phyloP scores from a whole-genome alignment of 2,113 vertebrate species.

The Ellobius talpinus region DNA sequence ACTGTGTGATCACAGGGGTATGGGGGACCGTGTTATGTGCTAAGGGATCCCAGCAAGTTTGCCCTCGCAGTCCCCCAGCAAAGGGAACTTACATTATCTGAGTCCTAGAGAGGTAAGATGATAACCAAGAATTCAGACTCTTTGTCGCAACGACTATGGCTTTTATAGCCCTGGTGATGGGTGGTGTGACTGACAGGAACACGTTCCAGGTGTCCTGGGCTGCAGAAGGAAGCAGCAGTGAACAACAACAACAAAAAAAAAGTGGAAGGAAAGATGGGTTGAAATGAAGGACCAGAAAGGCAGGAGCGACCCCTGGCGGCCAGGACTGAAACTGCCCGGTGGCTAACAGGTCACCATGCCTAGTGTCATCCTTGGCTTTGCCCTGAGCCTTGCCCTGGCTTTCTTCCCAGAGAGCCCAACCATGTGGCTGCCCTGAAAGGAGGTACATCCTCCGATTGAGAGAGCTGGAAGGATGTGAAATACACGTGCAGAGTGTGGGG shows the following conservation, averaged over 20 bases:
- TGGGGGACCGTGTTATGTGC: fast-evolving
- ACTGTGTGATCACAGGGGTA: fast-evolving
- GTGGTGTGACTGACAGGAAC: neutral
- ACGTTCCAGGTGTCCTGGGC: neutral
- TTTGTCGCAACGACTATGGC: fast-evolving
- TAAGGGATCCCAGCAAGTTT: fast-evolving
- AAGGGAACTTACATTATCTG: fast-evolving
- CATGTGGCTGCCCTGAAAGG: neutral
- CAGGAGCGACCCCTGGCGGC: conserved; percentile 60
- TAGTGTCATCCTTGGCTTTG: no score
- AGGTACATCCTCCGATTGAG: neutral
- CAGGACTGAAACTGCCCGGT: neutral
- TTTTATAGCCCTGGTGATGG: neutral
- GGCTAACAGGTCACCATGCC: neutral
- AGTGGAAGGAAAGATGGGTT: neutral
- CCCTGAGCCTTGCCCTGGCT: neutral
- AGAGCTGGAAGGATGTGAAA: neutral
- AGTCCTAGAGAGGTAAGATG: neutral
- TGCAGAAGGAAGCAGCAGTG: neutral
- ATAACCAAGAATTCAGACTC: neutral
- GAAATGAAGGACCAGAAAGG: neutral
- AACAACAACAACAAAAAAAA: neutral
- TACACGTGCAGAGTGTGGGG: fast-evolving
- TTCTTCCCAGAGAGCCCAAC: neutral
- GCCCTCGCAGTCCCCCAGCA: fast-evolving